Percentiles rank a stretch among this genome's conserved stretches.
phyloP scores from a whole-genome alignment of 2,113 vertebrate genomes.

The Elephantulus edwardii region DNA sequence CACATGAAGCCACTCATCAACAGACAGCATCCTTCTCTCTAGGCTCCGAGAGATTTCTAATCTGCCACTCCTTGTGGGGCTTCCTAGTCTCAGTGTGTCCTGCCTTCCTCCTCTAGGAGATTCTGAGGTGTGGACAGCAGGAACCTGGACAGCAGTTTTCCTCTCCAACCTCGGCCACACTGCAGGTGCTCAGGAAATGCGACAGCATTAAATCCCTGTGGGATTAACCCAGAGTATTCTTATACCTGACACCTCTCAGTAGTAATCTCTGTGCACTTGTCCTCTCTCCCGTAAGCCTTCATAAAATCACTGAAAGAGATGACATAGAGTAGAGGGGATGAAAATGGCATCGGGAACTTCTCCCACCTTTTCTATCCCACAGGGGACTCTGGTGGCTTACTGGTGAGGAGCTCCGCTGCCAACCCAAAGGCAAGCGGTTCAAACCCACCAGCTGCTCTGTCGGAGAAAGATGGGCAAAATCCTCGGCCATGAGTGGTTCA shows the following conservation, averaged over 20 bases:
- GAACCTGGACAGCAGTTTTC: neutral
- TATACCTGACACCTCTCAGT: neutral
- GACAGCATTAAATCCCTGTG: neutral
- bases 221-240: neutral
- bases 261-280: neutral
- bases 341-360: neutral
- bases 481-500: no score
- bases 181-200: neutral
- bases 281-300: neutral
- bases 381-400: no score
- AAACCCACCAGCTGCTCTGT: no score
- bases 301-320: neutral
- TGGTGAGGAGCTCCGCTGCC: no score
- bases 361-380: neutral
- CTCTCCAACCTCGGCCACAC: neutral
- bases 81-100: neutral
- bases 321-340: neutral
- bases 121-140: neutral
- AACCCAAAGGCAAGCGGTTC: no score
- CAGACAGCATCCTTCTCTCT: neutral
- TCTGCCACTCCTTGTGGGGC: accelerated
- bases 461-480: no score
- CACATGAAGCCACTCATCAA: accelerated
- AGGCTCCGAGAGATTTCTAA: neutral
- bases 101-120: neutral